These are phyloP conservation scores for Cepphus grylle DNA, from an alignment of 2,113 vertebrate species.

Conservation along the genomic window DNA sequence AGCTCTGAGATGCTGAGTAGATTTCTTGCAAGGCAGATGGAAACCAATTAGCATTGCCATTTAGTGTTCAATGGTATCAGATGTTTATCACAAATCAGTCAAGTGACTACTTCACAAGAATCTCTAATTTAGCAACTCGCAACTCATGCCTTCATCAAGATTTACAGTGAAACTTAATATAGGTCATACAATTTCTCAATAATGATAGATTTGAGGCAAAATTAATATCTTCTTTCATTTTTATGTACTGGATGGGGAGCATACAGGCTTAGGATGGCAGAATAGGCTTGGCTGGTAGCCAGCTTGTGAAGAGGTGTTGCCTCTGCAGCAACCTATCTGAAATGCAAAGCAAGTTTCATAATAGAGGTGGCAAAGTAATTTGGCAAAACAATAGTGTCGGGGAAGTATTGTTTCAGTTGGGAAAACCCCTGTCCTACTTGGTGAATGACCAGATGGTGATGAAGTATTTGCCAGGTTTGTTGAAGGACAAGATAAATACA, in stretches of 20 bases:
- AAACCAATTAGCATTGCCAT: background rate
- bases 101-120: background rate
- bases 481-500: background rate
- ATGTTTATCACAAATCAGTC: background rate
- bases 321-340: background rate
- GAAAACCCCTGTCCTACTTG: background rate
- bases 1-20: background rate
- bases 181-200: background rate
- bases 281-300: background rate
- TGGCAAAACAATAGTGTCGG: background rate
- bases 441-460: background rate
- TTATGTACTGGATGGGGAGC: background rate
- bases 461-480: background rate
- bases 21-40: background rate
- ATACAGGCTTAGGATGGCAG: background rate
- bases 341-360: background rate
- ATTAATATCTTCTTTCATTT: background rate
- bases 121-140: background rate
- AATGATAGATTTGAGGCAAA: background rate
- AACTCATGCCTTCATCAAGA: background rate
- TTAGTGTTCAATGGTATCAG: background rate
- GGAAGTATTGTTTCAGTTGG: background rate
- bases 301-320: background rate
- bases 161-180: background rate
- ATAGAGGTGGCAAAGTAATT: background rate